These are phyloP conservation scores for Esox niger DNA, from an alignment of 2,113 vertebrate genomes.

Conservation along the genomic window DNA sequence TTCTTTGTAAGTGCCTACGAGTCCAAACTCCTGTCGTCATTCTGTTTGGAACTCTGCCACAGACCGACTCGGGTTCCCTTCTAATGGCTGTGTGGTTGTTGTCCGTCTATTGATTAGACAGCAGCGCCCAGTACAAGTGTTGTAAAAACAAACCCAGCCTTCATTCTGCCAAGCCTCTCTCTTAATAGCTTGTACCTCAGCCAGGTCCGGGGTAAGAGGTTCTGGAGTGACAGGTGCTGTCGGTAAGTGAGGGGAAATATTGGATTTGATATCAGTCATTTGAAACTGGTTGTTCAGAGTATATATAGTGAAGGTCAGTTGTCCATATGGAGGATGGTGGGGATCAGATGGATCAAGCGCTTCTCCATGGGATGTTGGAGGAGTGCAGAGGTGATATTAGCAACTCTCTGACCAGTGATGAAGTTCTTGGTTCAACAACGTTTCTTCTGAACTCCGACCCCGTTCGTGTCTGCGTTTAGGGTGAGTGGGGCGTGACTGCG, in stretches of 20 bases:
- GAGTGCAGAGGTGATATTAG: too few relatives aligned
- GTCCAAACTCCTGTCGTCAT: too few relatives aligned
- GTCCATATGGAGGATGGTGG: too few relatives aligned
- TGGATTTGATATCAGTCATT: too few relatives aligned
- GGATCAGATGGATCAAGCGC: too few relatives aligned
- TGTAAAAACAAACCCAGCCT: background rate
- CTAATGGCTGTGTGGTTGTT: background rate
- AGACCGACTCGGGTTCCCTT: background rate
- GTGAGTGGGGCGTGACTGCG: conserved; percentile 90
- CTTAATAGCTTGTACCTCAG: background rate
- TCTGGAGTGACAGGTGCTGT: background rate
- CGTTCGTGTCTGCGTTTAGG: conserved; percentile 66
- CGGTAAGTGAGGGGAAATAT: background rate
- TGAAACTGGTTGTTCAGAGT: too few relatives aligned
- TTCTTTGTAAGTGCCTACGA: too few relatives aligned
- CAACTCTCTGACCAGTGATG: background rate
- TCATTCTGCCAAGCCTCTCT: background rate
- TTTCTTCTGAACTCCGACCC: too few relatives aligned
- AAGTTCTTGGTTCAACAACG: background rate
- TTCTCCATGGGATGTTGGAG: too few relatives aligned
- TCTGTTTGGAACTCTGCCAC: background rate
- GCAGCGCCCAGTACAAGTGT: background rate
- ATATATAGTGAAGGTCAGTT: too few relatives aligned
- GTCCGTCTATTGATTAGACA: background rate
- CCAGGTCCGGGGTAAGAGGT: background rate